phyloP scores from a whole-genome alignment of 2,888 invertebrate species.

The Onthophagus sagittarius region DNA sequence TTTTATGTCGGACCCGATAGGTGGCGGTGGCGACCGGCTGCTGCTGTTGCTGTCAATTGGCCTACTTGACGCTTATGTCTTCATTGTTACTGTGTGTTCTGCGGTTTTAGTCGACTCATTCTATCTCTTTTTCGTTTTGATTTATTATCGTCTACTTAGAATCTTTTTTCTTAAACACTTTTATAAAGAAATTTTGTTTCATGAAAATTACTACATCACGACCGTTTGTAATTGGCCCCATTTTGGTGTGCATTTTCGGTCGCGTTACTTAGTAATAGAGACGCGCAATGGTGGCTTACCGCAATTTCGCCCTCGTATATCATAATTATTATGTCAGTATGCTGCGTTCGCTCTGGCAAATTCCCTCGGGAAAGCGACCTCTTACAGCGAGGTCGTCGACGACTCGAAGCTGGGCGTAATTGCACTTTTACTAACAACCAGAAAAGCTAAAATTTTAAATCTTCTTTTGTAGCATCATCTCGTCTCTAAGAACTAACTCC shows the following conservation, averaged over 20 bases:
- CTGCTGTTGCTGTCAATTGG: slow-evolving; percentile 1
- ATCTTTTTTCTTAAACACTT: not conserved
- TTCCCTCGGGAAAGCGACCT: not conserved
- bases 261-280: not conserved
- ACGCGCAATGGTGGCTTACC: not conserved
- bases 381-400: not conserved
- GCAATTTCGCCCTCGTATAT: not conserved
- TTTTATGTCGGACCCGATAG: slow-evolving; percentile 3
- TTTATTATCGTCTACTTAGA: not conserved
- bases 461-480: too few relatives aligned
- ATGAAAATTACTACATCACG: not conserved
- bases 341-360: not conserved
- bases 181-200: too few relatives aligned
- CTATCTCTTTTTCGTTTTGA: not conserved
- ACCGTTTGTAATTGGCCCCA: not conserved
- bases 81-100: not conserved
- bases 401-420: not conserved
- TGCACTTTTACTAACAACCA: not conserved
- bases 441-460: not conserved
- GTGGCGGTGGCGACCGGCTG: not conserved
- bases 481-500: too few relatives aligned
- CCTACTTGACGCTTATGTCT: slow-evolving; percentile 4
- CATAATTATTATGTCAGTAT: not conserved
- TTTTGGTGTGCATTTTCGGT: not conserved
- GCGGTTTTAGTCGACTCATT: not conserved